Evolutionary conservation across 2,888 invertebrate genomes (phyloP), one percentile per base, ranked within the genome.

Genomic region (Glaucopsyche alexis): DNA sequence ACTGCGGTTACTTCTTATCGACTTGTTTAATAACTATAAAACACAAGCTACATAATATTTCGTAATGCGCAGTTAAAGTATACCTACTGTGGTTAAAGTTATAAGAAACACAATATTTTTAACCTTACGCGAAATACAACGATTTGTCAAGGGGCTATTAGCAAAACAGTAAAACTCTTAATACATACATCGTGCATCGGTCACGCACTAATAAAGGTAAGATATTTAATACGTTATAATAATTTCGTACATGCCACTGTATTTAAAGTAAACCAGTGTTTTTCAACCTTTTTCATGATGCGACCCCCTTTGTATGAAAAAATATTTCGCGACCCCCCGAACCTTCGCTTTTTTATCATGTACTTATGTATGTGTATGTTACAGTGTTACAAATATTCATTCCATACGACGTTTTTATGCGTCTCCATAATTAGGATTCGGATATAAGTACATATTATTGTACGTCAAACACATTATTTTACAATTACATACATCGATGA

Each of bases 141-240:
- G 66, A 66, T 66, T 66, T 42, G 42, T 66, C 66, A 66, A 42
- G 14, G 9, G 5, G 9, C 16, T 16, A 66, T 66, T 66, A 40
- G 42, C 66, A n/a, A 66, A 66, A 42, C n/a, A 66, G 42, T 66
- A 66, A 40, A 65, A 65, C 40, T 40, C 38, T 40, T 40, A 64
- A 64, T 52, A 52, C 29, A 38, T 65, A 65, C 65, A 65, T 38
- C 66, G 42, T 65, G 40, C 65, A 65, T 38, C 66, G 42, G 66
- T 9, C 66, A 66, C 66, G 66, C 66, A 42, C 66, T 42, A 66
- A 66, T 66, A 66, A 42, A 66, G 16, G n/a, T 9, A 8, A 66
- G 11, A 66, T 42, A 66, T 42, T 42, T 66, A 42, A 66, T 66
- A 42, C 42, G 66, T 16, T 66, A 42, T 42, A 42, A 16, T 42